phyloP scores from a whole-genome alignment of 2,888 invertebrate species.

The Eledone cirrhosa region DNA sequence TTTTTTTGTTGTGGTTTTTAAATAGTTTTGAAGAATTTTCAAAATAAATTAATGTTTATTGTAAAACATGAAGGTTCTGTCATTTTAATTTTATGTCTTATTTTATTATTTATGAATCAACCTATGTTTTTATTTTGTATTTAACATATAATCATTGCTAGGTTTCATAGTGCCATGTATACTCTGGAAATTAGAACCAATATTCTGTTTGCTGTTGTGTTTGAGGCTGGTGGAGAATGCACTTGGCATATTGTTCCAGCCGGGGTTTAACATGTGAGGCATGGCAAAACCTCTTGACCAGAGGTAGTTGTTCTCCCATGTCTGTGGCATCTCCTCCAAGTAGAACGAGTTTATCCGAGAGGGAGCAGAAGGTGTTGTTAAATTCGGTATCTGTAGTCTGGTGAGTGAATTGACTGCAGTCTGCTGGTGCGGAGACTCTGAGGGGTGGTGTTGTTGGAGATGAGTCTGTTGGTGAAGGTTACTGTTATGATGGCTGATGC shows the following conservation, averaged over 20 bases:
- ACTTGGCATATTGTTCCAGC: conserved; percentile 23
- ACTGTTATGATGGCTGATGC: neutral
- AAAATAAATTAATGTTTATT: too few species aligned
- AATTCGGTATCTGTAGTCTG: neutral
- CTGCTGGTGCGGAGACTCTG: neutral
- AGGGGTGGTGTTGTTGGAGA: neutral
- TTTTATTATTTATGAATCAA: too few species aligned
- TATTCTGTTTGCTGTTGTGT: conserved; percentile 1
- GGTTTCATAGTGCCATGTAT: neutral
- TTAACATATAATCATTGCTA: neutral
- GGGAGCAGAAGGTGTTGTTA: neutral
- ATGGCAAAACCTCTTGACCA: conserved; percentile 18
- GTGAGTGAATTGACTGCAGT: neutral
- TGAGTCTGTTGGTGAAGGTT: neutral
- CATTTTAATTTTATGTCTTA: too few species aligned
- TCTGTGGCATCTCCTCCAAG: conserved; percentile 17
- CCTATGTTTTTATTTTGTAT: too few species aligned
- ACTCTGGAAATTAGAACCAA: neutral
- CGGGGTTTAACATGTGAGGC: conserved; percentile 20
- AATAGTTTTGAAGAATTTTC: too few species aligned
- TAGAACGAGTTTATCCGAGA: conserved; percentile 22
- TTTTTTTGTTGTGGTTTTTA: too few species aligned
- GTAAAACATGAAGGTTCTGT: too few species aligned
- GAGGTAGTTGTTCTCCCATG: conserved; percentile 21
- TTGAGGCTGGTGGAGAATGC: conserved; percentile 20